Base-by-base conservation (phyloP, 2,113 vertebrate genomes). In the Eptatretus burgeri region DNA sequence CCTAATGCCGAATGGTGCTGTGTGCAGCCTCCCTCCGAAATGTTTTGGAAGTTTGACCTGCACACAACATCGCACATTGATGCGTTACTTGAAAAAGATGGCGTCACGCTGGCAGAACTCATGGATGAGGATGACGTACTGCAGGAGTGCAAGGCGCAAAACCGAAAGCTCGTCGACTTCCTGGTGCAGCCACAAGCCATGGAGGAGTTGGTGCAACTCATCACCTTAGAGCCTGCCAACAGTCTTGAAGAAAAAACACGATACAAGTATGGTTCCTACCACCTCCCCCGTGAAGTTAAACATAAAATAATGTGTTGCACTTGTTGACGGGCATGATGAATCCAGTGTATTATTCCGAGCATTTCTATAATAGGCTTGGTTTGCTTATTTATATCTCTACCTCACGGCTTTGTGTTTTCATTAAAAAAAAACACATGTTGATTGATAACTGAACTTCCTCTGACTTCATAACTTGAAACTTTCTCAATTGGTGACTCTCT, bases 1-100 rank as follows among this genome's bases (percentile, higher is more conserved):
- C 27, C 7, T 41, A 41, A 41, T 41, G 27, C 7, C 7, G 27
- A 41, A 41, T 41, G 27, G 27, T 41, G 27, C 7, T 41, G 27
- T 41, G 27, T 7, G 27, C 27, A 41, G 27, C 27, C 27, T 41
- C 27, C 27, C 27, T 41, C 72, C 73, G 70, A 70, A 73, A 77
- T 77, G 76, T 77, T 77, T 67, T 77, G 76, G 76, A 77, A 77
- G 70, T 77, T 77, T 71, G 76, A 77, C 66, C 69, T 77, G 64
- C 76, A 77, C 68, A 75, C 75, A 1, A 76, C 74, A 66, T 77
- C 75, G 13, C 76, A 77, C 65, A 71, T 77, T 9, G 76, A 77
- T 67, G 70, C 75, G 1, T 70, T 77, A 63, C 72, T 77, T 65
- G 75, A 77, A 66, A 72, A 71, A 51, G 74, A 76, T 51, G 74